Base-by-base conservation (phyloP, 2,113 vertebrate species). In the Podiceps cristatus region DNA sequence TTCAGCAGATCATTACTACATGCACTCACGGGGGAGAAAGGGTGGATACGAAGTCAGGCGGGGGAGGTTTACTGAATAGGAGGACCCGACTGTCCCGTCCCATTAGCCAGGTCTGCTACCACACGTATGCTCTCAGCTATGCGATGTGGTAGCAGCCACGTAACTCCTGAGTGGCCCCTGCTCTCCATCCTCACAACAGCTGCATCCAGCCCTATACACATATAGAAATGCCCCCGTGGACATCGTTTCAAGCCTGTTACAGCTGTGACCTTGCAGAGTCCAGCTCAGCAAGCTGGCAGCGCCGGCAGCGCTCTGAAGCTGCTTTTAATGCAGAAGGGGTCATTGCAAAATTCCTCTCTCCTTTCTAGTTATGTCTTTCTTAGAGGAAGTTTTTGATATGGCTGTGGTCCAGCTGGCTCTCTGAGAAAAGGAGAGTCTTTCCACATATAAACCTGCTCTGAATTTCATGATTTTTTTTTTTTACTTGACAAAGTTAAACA, bases 91-190 rank as follows among this genome's bases (percentile, higher is more conserved):
- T 28, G 49, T 49, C 53, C 52, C 6, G 1, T 33, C 18, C 66
- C 40, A 8, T 53, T n/a, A 74, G n/a, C 75, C 76, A 13, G 0
- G 0, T 5, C 27, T 44, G 47, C 63, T 49, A 10, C 31, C 18
- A 10, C n/a, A 50, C 0, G 0, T 13, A 28, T 9, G n/a, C 18
- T 76, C 13, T 68, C 62, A 27, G 0, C 35, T 5, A 5, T 2
- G 13, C 9, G 59, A 25, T 25, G 40, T 31, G 66, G 15, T 7
- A 37, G 9, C 2, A 2, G 37, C 42, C 45, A 6, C 1, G 3
- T 11, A 66, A 24, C 17, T 69, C 67, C 75, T 22, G 24, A 1
- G 4, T 22, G 5, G 4, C 25, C 37, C 31, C 60, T 62, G 63
- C 59, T 78, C 59, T 11, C 42, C 55, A 45, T 18, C 58, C 78